These are phyloP conservation scores for Leptopilina boulardi DNA, from an alignment of 1,140 invertebrate genomes.

Conservation along the genomic window DNA sequence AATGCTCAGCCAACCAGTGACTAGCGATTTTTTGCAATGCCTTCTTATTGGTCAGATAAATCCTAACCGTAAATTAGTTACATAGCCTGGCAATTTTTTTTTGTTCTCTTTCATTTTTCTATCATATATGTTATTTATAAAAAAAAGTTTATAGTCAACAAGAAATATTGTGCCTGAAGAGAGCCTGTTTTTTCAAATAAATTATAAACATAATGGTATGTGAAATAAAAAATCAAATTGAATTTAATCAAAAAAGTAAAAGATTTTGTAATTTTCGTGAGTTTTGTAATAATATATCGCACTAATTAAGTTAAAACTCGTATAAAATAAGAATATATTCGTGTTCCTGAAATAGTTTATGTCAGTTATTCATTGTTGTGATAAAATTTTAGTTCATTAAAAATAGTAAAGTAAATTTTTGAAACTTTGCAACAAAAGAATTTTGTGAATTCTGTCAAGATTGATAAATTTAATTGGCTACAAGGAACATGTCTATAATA, in stretches of 20 bases:
- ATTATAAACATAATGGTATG: too few relatives aligned
- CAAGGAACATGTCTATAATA: background rate
- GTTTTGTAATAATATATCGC: too few relatives aligned
- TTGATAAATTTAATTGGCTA: conserved; percentile 1
- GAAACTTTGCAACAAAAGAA: background rate
- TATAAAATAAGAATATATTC: too few relatives aligned
- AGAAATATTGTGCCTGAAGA: background rate
- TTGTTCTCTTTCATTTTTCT: background rate
- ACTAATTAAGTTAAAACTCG: too few relatives aligned
- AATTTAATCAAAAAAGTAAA: too few relatives aligned
- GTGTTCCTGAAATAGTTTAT: too few relatives aligned
- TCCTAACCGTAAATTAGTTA: background rate
- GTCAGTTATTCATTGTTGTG: too few relatives aligned
- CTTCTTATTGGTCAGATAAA: background rate
- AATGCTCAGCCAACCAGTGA: background rate
- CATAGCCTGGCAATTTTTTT: background rate
- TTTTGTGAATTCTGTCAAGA: background rate
- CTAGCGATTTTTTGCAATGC: background rate
- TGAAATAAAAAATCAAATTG: too few relatives aligned
- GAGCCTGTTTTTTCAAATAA: background rate
- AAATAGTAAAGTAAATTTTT: background rate
- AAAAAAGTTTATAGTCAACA: background rate
- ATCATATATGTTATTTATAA: background rate
- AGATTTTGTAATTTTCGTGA: too few relatives aligned
- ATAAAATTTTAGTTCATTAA: background rate